Evolutionary conservation across 2,113 vertebrate species (phyloP), one percentile per base, ranked within the genome.

Genomic region (Falcunculus frontatus): DNA sequence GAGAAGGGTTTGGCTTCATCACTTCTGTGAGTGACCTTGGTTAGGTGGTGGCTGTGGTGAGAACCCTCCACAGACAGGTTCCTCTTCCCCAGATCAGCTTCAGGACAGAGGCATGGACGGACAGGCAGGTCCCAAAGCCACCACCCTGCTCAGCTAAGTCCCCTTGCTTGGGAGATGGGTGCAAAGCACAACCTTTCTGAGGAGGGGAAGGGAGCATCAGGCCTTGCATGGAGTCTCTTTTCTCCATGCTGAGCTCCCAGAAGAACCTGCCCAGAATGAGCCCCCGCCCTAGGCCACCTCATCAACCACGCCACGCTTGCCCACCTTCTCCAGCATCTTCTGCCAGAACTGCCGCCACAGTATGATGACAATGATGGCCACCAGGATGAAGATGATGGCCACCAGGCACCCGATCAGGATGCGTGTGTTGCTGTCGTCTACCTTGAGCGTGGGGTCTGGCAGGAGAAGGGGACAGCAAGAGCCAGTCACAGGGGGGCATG

Each of bases 281-380:
- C n/a, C 72, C 29, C 16, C 0, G 0, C 30, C 10, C 25, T 4
- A 14, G 39, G 21, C 16, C 41, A 79, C 49, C 55, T 55, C 4
- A 2, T 12, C 37, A 73, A 39, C 26, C 10, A 30, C 2, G 2
- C 32, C 2, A 0, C 0, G 1, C 23, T 41, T 29, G 17, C 68
- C 70, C 87, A 99, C 99, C 98, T 99, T 99, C 93, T 99, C 99
- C 69, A 99, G 97, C 99, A 99, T 99, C 97, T 99, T 99, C 96
- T 99, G 99, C 99, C 99, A 99, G 96, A 99, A 99, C 92, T 99
- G 99, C 56, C 99, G 97, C 99, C 99, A 99, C 49, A 99, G 98
- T 77, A 99, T 99, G 96, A 99, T 99, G 96, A 99, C 98, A 16
- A 99, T 99, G 93, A 99, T 99, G 50, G 99, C 98, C 92, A 99